Evolutionary conservation across 2,888 invertebrate species (phyloP).

Genomic region (Cantharis rufa): DNA sequence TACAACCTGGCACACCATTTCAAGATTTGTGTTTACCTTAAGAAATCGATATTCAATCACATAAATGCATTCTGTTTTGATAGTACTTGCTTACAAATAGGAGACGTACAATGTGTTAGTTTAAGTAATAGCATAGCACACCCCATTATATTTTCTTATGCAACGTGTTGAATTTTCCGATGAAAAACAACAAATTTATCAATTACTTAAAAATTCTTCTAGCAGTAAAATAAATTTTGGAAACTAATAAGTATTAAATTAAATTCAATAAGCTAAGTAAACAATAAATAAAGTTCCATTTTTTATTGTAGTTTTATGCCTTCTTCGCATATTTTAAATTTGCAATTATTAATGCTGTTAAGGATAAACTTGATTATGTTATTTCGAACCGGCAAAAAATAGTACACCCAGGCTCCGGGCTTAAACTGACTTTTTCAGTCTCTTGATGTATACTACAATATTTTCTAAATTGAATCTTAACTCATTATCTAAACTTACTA

Average conservation of each 20-base stretch:
- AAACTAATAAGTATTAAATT: neutral
- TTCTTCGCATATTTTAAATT: too few species aligned
- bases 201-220: neutral
- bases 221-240: too few species aligned
- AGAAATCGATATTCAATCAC: constrained; percentile 33
- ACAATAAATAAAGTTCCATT: too few species aligned
- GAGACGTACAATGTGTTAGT: constrained; percentile 11
- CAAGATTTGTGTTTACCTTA: constrained; percentile 17
- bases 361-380: too few species aligned
- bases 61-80: constrained; percentile 28
- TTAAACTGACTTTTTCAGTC: too few species aligned
- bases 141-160: neutral
- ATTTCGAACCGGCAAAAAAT: too few species aligned
- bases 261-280: neutral
- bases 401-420: too few species aligned
- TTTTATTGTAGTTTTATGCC: too few species aligned
- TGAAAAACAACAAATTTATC: neutral
- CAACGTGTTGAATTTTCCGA: neutral
- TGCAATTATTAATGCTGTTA: too few species aligned
- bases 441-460: too few species aligned
- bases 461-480: too few species aligned
- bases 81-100: constrained; percentile 17
- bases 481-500: too few species aligned
- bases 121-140: constrained; percentile 10
- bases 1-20: constrained; percentile 19